Percentiles rank a stretch among this genome's conserved stretches.
Evolutionary conservation across 2,888 invertebrate species (phyloP).

Genomic region (Agonopterix arenella): DNA sequence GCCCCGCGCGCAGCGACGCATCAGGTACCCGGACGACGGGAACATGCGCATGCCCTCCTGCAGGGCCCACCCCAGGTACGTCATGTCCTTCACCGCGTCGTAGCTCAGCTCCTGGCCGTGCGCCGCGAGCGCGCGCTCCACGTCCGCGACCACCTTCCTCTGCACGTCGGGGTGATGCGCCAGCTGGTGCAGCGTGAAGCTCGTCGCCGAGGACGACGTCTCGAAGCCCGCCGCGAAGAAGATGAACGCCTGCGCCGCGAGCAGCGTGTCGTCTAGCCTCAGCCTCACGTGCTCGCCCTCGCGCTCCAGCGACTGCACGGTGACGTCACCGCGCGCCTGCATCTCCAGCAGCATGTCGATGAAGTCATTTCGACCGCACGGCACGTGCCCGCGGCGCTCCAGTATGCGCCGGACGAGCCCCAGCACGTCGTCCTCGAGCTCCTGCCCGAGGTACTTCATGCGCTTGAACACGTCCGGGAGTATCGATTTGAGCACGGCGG

Average conservation of each 20-base stretch:
- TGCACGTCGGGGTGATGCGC: constrained; percentile 41
- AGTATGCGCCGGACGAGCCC: constrained; percentile 19
- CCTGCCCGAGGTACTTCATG: constrained; percentile 15
- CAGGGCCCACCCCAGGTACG: constrained; percentile 28
- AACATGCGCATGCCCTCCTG: constrained; percentile 25
- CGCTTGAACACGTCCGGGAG: constrained; percentile 16
- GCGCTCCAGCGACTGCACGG: constrained; percentile 27
- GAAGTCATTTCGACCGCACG: constrained; percentile 27
- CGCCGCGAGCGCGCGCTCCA: constrained; percentile 26
- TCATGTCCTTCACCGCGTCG: constrained; percentile 34
- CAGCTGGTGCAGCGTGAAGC: constrained; percentile 35
- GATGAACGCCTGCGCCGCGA: constrained; percentile 10
- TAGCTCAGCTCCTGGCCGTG: constrained; percentile 25
- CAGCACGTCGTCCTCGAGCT: constrained; percentile 16
- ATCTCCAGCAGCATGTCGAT: constrained; percentile 29
- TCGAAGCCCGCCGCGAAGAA: constrained; percentile 28
- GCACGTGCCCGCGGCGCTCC: constrained; percentile 21
- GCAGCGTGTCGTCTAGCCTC: constrained; percentile 20
- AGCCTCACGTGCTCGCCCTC: constrained; percentile 17
- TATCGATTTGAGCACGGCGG: background rate
- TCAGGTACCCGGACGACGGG: constrained; percentile 18
- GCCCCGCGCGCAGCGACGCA: constrained; percentile 14
- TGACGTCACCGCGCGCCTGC: constrained; percentile 23
- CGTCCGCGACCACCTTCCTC: constrained; percentile 31
- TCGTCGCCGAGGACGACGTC: constrained; percentile 36